These are phyloP conservation scores for Luehdorfia chinensis DNA, from an alignment of 1,140 invertebrate species.

Conservation along the genomic window DNA sequence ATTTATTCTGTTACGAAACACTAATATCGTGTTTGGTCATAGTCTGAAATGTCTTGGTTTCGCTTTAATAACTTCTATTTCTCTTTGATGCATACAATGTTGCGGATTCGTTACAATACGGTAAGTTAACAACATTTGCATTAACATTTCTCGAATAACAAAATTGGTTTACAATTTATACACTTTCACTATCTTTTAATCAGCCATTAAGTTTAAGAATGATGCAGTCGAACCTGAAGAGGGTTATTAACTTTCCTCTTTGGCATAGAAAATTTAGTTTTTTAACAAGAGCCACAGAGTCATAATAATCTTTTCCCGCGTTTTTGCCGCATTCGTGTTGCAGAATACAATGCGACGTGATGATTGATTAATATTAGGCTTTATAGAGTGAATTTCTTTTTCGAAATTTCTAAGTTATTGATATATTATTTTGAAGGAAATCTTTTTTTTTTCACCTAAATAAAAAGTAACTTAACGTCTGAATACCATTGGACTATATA, in stretches of 20 bases:
- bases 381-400: slow-evolving; percentile 11
- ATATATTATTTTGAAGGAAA: no score
- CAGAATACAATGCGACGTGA: slow-evolving; percentile 28
- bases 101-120: slow-evolving; percentile 28
- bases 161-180: slow-evolving; percentile 6
- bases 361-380: no score
- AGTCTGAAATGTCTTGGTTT: slow-evolving; percentile 19
- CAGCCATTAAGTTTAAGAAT: slow-evolving; percentile 44
- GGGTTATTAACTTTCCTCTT: slow-evolving; percentile 65
- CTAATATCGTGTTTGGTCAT: slow-evolving; percentile 24
- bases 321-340: slow-evolving; percentile 41
- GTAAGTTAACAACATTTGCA: slow-evolving; percentile 26
- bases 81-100: slow-evolving; percentile 39
- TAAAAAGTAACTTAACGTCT: no score
- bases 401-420: background rate
- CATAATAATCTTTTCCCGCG: slow-evolving; percentile 55
- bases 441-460: no score
- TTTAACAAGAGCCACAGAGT: slow-evolving; percentile 31
- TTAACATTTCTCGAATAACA: slow-evolving; percentile 4
- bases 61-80: slow-evolving; percentile 34
- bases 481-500: no score
- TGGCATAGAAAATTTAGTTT: slow-evolving; percentile 51
- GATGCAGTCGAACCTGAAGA: slow-evolving; percentile 37
- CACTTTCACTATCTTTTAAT: slow-evolving; percentile 24
- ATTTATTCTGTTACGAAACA: slow-evolving; percentile 31